These are phyloP conservation scores for Petrosia ficiformis DNA, from an alignment of 37 sponge, comb jelly and placozoan genomes.

Conservation along the genomic window DNA sequence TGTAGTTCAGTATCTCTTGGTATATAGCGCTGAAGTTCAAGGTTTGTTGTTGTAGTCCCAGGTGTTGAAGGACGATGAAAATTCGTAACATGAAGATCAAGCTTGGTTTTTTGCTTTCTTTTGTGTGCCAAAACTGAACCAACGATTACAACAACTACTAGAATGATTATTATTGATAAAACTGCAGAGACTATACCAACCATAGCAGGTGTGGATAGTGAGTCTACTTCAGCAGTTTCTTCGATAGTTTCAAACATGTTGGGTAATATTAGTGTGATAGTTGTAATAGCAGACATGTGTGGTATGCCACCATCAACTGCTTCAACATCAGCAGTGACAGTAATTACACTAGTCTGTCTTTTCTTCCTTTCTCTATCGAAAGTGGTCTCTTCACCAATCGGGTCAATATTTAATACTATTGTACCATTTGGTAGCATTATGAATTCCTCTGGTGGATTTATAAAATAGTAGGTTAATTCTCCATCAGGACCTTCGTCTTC, in stretches of 20 bases:
- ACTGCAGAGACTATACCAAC: background rate
- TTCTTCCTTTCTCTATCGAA: background rate
- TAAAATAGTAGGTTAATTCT: background rate
- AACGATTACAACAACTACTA: background rate
- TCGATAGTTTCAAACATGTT: background rate
- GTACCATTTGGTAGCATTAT: background rate
- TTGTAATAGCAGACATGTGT: background rate
- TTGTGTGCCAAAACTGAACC: background rate
- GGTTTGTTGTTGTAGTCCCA: background rate
- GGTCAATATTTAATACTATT: background rate
- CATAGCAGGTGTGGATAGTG: background rate
- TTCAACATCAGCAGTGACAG: background rate
- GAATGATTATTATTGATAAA: background rate
- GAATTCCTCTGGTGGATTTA: background rate
- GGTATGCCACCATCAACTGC: background rate
- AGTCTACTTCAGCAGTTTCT: background rate
- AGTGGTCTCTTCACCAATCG: background rate
- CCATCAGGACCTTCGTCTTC: conserved; percentile 31
- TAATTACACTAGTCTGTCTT: background rate
- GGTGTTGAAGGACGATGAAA: too few species aligned
- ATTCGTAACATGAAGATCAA: background rate
- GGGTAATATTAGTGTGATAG: background rate
- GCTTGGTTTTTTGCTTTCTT: too few species aligned
- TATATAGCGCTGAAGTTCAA: background rate
- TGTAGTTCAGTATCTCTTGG: background rate